Evolutionary conservation across 2,113 vertebrate species (phyloP).

Genomic region (Corythornis madagascariensis): DNA sequence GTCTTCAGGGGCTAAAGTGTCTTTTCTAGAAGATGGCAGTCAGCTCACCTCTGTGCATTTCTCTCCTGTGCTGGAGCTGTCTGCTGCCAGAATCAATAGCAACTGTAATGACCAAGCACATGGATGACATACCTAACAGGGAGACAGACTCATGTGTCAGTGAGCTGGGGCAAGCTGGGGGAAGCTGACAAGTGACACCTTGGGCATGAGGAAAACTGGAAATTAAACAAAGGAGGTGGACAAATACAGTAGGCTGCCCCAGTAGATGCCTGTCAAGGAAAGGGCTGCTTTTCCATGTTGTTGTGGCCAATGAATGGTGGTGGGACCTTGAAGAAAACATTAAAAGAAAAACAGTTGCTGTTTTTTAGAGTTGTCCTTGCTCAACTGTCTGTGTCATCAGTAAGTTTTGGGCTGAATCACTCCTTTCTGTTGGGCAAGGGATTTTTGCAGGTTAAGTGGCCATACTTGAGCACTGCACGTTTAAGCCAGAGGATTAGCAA

Average conservation of each 20-base stretch:
- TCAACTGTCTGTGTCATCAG: background rate
- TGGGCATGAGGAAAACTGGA: background rate
- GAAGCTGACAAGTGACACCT: background rate
- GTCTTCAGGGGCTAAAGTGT: background rate
- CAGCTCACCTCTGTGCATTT: background rate
- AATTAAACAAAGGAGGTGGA: background rate
- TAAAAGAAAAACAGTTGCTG: background rate
- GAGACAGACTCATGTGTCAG: background rate
- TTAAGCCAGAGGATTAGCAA: constrained; percentile 62
- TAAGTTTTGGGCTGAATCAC: constrained; percentile 10
- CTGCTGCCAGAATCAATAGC: background rate
- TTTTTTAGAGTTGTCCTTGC: background rate
- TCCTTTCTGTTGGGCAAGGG: background rate
- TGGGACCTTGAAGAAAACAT: background rate
- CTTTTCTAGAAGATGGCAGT: background rate
- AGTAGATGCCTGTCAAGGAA: background rate
- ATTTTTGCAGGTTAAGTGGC: constrained; percentile 46
- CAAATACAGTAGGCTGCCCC: background rate
- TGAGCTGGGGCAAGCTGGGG: background rate
- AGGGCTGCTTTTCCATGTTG: background rate
- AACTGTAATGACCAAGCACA: background rate
- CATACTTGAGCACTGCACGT: constrained; percentile 17
- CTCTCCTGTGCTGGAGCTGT: background rate
- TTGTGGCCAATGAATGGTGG: accelerated
- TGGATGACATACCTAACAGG: background rate